Conservation (phyloP, 2,888 invertebrate genomes). For the Schizaphis graminum region DNA sequence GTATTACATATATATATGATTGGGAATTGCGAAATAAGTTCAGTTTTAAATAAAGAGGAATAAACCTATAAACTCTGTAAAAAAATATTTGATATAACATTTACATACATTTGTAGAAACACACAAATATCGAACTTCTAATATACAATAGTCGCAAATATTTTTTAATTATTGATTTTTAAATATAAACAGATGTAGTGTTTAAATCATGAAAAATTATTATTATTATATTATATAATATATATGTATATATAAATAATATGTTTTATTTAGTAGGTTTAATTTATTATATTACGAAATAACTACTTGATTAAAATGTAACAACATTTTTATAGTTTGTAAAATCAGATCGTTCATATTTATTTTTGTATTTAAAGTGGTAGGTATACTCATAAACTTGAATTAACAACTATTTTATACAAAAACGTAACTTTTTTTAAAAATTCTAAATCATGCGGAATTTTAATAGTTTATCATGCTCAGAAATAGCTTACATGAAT, state of each 20-base stretch:
- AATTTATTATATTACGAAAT: background rate
- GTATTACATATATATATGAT: background rate
- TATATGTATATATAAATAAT: background rate
- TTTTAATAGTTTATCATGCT: background rate
- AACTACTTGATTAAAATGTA: background rate
- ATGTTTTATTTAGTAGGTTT: background rate
- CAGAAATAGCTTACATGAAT: background rate
- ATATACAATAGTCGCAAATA: background rate
- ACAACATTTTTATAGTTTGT: background rate
- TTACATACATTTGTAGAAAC: background rate
- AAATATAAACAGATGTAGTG: background rate
- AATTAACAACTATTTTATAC: background rate
- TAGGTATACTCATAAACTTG: background rate
- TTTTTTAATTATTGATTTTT: background rate
- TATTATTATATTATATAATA: no score
- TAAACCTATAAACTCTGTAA: background rate
- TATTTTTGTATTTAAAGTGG: background rate
- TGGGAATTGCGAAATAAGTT: background rate
- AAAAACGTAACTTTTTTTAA: background rate
- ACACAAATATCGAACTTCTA: background rate
- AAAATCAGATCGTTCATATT: background rate
- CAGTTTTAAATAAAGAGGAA: background rate
- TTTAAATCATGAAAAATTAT: background rate
- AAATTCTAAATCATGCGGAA: background rate
- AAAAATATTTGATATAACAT: background rate